Percentiles rank a stretch among this genome's conserved stretches.
Evolutionary conservation across 2,113 vertebrate genomes (phyloP).

Genomic region (Oriolus oriolus): DNA sequence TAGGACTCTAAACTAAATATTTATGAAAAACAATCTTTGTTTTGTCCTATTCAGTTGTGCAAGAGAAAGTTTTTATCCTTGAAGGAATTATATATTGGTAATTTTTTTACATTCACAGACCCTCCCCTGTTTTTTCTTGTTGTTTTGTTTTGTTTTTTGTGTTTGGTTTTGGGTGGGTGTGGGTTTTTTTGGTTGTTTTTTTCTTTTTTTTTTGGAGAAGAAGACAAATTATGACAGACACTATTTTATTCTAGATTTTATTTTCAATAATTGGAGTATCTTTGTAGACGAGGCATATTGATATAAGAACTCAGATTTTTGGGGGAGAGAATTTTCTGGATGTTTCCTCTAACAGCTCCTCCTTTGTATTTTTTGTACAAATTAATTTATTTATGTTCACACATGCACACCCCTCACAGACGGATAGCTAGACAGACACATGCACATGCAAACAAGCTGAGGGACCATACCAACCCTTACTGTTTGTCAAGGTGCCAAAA

Average conservation of each 20-base stretch:
- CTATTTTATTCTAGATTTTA: neutral
- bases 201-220: neutral
- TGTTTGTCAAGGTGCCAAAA: neutral
- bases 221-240: neutral
- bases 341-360: neutral
- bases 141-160: neutral
- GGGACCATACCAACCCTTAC: neutral
- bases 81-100: neutral
- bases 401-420: neutral
- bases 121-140: fast-evolving
- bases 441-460: neutral
- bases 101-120: neutral
- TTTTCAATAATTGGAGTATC: neutral
- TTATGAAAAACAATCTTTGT: fast-evolving
- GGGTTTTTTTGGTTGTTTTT: neutral
- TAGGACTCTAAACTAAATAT: neutral
- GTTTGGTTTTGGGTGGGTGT: neutral
- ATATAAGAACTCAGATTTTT: neutral
- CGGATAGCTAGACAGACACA: neutral
- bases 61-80: neutral
- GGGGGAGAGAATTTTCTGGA: neutral
- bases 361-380: neutral
- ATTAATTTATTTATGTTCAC: neutral
- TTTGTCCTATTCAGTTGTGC: neutral
- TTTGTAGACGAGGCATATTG: neutral